A percentile compares a stretch with the other conserved stretches of the same genome.
Conservation (phyloP, 2,797 vertebrate species). For the Characodon lateralis region DNA sequence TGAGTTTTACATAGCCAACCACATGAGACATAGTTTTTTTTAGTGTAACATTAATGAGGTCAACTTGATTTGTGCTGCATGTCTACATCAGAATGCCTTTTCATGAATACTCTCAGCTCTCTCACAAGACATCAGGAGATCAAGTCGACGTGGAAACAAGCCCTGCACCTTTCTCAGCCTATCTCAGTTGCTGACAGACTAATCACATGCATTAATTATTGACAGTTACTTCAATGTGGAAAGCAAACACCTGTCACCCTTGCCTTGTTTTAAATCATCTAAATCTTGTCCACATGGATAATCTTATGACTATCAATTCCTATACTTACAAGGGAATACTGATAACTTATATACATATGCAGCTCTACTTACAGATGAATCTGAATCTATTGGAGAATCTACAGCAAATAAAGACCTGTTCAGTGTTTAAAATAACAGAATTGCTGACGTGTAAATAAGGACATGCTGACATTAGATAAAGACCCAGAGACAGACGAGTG, state of each 20-base stretch:
- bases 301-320: conserved; percentile 98
- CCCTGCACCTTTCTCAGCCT: conserved; percentile 80
- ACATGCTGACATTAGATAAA: conserved; percentile 35
- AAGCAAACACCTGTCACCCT: conserved; percentile 95
- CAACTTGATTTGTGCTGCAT: too few relatives aligned
- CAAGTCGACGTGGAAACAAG: conserved; percentile 64
- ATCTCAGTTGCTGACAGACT: conserved; percentile 92
- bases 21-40: too few relatives aligned
- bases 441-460: conserved; percentile 14
- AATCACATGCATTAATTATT: conserved; percentile 99
- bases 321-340: conserved; percentile 89
- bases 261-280: conserved; percentile 96
- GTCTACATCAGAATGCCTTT: background rate
- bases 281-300: conserved; percentile 90
- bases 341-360: conserved; percentile 82
- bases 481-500: conserved; percentile 41
- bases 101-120: background rate
- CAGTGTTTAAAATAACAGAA: background rate
- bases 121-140: conserved; percentile 42
- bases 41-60: too few relatives aligned
- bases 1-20: too few relatives aligned
- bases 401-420: conserved; percentile 10
- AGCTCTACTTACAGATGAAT: conserved; percentile 45
- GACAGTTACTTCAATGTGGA: conserved; percentile 98
- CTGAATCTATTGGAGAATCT: conserved; percentile 25